Evolutionary conservation across 2,113 vertebrate species (phyloP).

Genomic region (Colinus virginianus): DNA sequence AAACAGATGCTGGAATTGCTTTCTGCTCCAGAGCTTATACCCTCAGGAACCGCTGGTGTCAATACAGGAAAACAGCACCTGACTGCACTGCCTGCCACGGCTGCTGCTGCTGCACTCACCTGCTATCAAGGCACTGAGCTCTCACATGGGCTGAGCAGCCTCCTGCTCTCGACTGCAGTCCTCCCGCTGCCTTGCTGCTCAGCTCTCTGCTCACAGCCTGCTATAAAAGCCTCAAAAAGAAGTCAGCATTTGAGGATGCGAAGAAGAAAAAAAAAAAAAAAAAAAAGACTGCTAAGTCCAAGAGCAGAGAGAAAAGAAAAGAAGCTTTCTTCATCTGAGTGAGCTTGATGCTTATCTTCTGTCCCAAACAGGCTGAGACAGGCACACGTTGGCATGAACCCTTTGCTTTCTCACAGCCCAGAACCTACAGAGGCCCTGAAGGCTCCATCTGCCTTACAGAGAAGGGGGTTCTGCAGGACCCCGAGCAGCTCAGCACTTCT

Average conservation of each 20-base stretch:
- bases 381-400: neutral
- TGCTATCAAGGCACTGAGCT: neutral
- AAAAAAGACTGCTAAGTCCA: neutral
- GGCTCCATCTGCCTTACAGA: neutral
- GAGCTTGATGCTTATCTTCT: constrained; percentile 33
- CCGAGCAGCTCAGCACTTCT: neutral
- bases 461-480: no score
- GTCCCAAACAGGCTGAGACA: constrained; percentile 39
- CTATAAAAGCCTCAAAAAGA: neutral
- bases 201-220: neutral
- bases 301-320: neutral
- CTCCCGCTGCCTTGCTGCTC: neutral
- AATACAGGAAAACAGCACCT: neutral
- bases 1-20: neutral
- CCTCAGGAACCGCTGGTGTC: neutral
- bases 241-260: neutral
- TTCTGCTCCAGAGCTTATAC: neutral
- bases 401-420: rapidly evolving
- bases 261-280: constrained; percentile 53
- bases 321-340: neutral
- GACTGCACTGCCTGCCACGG: neutral
- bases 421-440: neutral
- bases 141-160: neutral
- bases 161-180: neutral
- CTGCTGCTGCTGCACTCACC: neutral